Evolutionary conservation across 1,140 invertebrate species (phyloP), one percentile per base, ranked within the genome.

Genomic region (Brachionus asplanchnoidis): DNA sequence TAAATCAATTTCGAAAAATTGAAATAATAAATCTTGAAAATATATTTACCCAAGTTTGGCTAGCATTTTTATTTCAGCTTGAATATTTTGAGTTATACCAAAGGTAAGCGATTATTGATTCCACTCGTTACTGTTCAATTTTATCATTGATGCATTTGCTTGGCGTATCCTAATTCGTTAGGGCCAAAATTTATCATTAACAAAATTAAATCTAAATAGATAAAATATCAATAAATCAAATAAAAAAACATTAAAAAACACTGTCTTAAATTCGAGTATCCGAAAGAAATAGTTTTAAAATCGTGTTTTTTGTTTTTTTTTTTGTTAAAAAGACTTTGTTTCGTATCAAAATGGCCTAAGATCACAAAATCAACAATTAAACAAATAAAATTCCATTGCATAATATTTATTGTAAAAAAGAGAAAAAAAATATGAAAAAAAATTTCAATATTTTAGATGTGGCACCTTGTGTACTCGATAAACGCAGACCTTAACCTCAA

Each of bases 21-120:
- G 36, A 70, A 36, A 36, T 70, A 17, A 70, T 36, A 36, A 70
- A 70, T 36, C 20, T 20, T 44, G 42, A 42, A 36, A 14, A 50
- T 11, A 36, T 50, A 50, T 50, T 77, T 77, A 77, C 73, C 73
- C 73, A 40, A 77, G 73, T 77, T 77, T 77, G 7, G 73, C 73
- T 26, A 77, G 73, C 73, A 77, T 77, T 77, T 23, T 68, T 68
- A 14, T 40, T 32, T 73, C 32, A 9, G 36, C 68, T 73, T 28
- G 66, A 70, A 20, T 36, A 12, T 6, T 77, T 73, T 73, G 36
- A 73, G 40, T 44, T 20, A 60, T 60, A 60, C 17, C 53, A 60
- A 60, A 17, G 17, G 20, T 9, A 20, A 20, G 11, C 11, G n/a
- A 77, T 9, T 46, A 77, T 77, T 77, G 26, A 77, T 77, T 77